Evolutionary conservation across 2,113 vertebrate genomes (phyloP), one percentile per base, ranked within the genome.

Genomic region (Tyrannus savana): DNA sequence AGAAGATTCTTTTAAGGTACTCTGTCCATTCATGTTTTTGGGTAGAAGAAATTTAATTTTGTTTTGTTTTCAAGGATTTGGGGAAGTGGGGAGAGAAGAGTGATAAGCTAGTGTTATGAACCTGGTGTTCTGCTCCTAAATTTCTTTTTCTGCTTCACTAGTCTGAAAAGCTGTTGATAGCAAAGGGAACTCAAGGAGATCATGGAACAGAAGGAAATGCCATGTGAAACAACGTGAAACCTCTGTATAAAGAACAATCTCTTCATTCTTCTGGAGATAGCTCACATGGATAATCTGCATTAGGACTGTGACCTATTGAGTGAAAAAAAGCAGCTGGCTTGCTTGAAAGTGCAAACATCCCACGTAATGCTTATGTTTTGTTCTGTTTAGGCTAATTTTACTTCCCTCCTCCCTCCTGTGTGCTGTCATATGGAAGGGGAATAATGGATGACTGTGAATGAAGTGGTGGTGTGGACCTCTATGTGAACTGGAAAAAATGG

Each of bases 401-500:
- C 31, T 42, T 58, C 22, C 21, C 3, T 4, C 1, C 7, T 25
- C 41, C 18, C 9, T 12, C 27, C 68, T 4, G 3, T 56, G 21
- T 10, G 10, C 30, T 42, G 31, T 90, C 73, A 84, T 37, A 89
- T 52, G 73, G 73, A 93, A 90, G 56, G 56, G 44, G 58, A 93
- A 82, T 49, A 74, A 93, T 30, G 3, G 47, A 73, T 93, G 74
- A 64, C 53, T 90, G 10, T 35, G 68, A 42, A 33, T 75, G 64
- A 85, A 76, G 35, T 74, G 44, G n/a, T 95, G 63, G 39, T 35
- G 76, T 77, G 76, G 79, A 87, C 82, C 39, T 80, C 35, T 84
- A 19, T 44, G 35, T 91, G 74, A 87, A 73, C 66, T 93, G 81
- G 89, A 87, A 95, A 95, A 94, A 72, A 14, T 68, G 58, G 58